These are phyloP conservation scores for Hyaena hyaena DNA, from an alignment of 2,113 vertebrate species.

Conservation along the genomic window DNA sequence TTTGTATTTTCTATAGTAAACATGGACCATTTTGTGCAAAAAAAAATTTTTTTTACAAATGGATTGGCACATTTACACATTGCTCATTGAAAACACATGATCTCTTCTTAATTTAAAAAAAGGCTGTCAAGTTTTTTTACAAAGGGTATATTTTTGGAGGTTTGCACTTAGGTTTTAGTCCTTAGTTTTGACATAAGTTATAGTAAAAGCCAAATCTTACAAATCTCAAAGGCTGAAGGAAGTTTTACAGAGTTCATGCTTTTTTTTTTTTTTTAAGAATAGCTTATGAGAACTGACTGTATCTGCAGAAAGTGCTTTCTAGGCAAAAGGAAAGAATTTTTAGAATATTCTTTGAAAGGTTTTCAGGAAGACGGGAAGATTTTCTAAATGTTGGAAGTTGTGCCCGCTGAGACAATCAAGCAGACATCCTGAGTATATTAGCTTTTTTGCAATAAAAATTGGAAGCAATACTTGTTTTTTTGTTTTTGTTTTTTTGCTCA, in stretches of 20 bases:
- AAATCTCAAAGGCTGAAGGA: background rate
- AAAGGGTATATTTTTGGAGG: background rate
- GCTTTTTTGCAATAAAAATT: conserved; percentile 8
- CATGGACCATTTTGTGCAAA: conserved; percentile 4
- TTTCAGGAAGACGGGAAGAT: conserved; percentile 4
- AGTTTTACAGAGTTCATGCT: background rate
- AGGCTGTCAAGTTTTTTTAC: background rate
- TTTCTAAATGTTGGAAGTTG: background rate
- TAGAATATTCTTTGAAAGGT: conserved; percentile 13
- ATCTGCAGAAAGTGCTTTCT: conserved; percentile 31
- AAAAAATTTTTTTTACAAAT: background rate
- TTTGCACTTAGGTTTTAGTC: background rate
- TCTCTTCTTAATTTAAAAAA: background rate
- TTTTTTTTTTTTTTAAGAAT: background rate
- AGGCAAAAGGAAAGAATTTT: conserved; percentile 1
- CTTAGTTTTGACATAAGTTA: conserved; percentile 21
- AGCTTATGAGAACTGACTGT: background rate
- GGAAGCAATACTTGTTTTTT: background rate
- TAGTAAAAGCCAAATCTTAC: background rate
- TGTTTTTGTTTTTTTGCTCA: background rate
- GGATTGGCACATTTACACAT: background rate
- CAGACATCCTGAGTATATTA: background rate
- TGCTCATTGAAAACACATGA: background rate
- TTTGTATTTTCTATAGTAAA: background rate
- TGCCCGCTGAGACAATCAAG: background rate